phyloP scores from a whole-genome alignment of 2,113 vertebrate species.

The Hemiprocne comata region DNA sequence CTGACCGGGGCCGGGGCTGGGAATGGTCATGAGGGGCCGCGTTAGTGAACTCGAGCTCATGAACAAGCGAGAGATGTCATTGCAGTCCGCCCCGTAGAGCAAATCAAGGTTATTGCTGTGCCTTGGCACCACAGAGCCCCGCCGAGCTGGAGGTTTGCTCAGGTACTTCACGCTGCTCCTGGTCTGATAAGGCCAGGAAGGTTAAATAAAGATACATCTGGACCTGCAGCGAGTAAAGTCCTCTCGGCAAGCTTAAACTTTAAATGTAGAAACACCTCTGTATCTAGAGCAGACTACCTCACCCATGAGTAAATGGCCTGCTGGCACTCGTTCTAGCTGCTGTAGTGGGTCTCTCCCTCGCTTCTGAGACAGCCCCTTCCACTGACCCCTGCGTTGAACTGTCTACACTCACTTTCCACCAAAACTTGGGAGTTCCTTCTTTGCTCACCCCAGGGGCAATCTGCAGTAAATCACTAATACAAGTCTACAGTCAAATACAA shows the following conservation, averaged over 20 bases:
- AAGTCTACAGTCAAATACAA: neutral
- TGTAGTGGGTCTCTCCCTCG: too few relatives aligned
- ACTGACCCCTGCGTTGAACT: accelerated
- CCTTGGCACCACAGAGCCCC: neutral
- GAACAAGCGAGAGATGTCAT: accelerated
- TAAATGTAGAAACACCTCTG: accelerated
- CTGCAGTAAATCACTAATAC: neutral
- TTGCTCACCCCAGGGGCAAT: too few relatives aligned
- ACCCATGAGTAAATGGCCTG: accelerated
- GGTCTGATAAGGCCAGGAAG: too few relatives aligned
- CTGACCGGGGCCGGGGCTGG: neutral
- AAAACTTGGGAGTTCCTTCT: neutral
- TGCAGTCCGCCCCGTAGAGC: accelerated
- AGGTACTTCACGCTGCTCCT: accelerated
- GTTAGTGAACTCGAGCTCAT: neutral
- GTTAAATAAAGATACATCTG: neutral
- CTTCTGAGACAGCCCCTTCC: neutral
- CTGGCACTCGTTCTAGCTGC: accelerated
- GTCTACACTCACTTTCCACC: accelerated
- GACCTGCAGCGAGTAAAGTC: neutral
- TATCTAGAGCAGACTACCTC: accelerated
- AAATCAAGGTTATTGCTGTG: accelerated
- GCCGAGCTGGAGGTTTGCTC: accelerated
- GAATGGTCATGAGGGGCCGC: accelerated
- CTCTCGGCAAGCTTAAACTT: neutral